A percentile compares a stretch with the other conserved stretches of the same genome.
Conservation (phyloP, 2,888 invertebrate genomes). For the Ophioninae sp. region DNA sequence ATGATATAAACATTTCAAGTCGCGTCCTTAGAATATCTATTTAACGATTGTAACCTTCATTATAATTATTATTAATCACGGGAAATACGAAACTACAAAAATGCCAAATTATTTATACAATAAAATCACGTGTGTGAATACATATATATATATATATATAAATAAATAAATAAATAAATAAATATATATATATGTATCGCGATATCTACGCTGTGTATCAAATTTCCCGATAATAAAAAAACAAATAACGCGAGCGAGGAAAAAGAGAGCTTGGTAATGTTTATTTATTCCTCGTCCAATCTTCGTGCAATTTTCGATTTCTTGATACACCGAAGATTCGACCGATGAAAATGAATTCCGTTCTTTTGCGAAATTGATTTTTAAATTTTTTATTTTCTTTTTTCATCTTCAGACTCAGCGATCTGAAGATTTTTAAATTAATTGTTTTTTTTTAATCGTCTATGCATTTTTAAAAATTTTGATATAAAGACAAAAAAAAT, state of each 20-base stretch:
- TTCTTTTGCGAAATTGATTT: too few relatives aligned
- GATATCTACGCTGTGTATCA: slow-evolving; percentile 46
- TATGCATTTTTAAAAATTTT: too few relatives aligned
- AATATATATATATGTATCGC: slow-evolving; percentile 24
- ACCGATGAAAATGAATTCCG: too few relatives aligned
- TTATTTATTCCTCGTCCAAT: background rate
- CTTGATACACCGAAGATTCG: too few relatives aligned
- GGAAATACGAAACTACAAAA: slow-evolving; percentile 41
- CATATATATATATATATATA: slow-evolving; percentile 19
- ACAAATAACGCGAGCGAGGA: slow-evolving; percentile 37
- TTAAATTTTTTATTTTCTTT: too few relatives aligned
- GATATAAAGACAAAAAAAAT: too few relatives aligned
- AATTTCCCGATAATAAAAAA: slow-evolving; percentile 54
- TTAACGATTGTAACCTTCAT: slow-evolving; percentile 12
- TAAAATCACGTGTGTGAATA: background rate
- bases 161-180: background rate
- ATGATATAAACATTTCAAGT: slow-evolving; percentile 43
- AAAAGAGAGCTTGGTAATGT: background rate
- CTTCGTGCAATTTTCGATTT: background rate
- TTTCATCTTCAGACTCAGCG: too few relatives aligned
- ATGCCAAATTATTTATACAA: slow-evolving; percentile 62
- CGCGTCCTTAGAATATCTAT: slow-evolving; percentile 32
- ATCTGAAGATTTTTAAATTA: too few relatives aligned
- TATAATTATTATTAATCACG: slow-evolving; percentile 33
- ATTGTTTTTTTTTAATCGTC: too few relatives aligned